These are phyloP conservation scores for Tautogolabrus adspersus DNA, from an alignment of 2,113 vertebrate genomes.

Conservation along the genomic window DNA sequence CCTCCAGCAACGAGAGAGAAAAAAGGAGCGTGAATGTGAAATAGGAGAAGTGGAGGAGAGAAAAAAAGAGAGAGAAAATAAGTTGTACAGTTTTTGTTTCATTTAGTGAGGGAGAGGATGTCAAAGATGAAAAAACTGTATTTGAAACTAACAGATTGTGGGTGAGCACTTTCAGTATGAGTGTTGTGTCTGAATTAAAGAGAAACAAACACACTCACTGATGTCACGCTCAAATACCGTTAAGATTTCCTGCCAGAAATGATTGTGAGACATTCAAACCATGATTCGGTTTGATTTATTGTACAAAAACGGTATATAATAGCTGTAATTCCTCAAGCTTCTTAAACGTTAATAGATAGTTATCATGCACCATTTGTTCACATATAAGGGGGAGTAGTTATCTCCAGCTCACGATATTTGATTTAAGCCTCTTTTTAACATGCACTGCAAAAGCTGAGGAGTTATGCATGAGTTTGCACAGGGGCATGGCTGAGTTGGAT, in stretches of 20 bases:
- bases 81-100: constrained; percentile 10
- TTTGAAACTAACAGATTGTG: background rate
- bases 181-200: constrained; percentile 13
- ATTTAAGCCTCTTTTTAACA: too few relatives aligned
- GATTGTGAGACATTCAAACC: background rate
- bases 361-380: background rate
- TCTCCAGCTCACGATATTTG: constrained; percentile 39
- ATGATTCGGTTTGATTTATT: too few relatives aligned
- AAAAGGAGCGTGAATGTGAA: constrained; percentile 51
- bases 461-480: too few relatives aligned
- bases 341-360: background rate
- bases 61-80: constrained; percentile 13
- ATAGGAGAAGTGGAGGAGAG: constrained; percentile 41
- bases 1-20: constrained; percentile 46
- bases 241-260: background rate
- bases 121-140: constrained; percentile 21
- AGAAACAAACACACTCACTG: constrained; percentile 15
- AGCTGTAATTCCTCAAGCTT: background rate
- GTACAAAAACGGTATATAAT: too few relatives aligned
- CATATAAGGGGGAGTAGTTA: constrained; percentile 2
- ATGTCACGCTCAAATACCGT: background rate
- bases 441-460: too few relatives aligned
- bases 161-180: constrained; percentile 10
- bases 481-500: too few relatives aligned
- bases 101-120: background rate